Conservation (phyloP, 2,888 invertebrate species). For the Tortricodes alternella region DNA sequence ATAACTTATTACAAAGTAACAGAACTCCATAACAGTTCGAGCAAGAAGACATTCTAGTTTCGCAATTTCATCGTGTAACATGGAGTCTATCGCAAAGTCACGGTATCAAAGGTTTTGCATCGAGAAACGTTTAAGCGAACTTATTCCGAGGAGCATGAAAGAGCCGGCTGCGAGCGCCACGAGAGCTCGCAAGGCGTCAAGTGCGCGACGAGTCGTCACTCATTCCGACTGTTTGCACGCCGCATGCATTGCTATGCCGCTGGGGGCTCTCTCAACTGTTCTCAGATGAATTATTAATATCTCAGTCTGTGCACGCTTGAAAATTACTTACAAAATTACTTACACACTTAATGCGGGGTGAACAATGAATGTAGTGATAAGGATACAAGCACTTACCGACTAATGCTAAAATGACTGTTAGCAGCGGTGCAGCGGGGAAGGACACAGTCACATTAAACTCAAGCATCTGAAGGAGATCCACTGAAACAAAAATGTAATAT, state of each 20-base stretch:
- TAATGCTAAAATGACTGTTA: slow-evolving; percentile 98
- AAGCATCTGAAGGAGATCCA: slow-evolving; percentile 98
- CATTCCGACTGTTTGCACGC: slow-evolving; percentile 31
- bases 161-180: slow-evolving; percentile 19
- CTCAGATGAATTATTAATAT: slow-evolving; percentile 14
- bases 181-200: slow-evolving; percentile 29
- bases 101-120: slow-evolving; percentile 30
- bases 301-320: background rate
- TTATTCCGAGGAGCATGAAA: slow-evolving; percentile 9
- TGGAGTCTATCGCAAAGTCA: slow-evolving; percentile 15
- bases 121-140: slow-evolving; percentile 27
- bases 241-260: slow-evolving; percentile 28
- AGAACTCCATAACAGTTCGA: slow-evolving; percentile 14
- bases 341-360: background rate
- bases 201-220: slow-evolving; percentile 27
- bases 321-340: background rate
- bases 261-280: slow-evolving; percentile 12
- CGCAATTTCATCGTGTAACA: slow-evolving; percentile 17
- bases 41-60: slow-evolving; percentile 4
- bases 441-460: slow-evolving; percentile 97
- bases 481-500: slow-evolving; percentile 82
- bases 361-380: slow-evolving; percentile 1
- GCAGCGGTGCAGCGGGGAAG: slow-evolving; percentile 97
- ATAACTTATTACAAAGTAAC: slow-evolving; percentile 16
- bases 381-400: slow-evolving; percentile 91